A percentile compares a stretch with the other conserved stretches of the same genome.
Conservation (phyloP, 1,140 invertebrate genomes). For the Halictus rubicundus region DNA sequence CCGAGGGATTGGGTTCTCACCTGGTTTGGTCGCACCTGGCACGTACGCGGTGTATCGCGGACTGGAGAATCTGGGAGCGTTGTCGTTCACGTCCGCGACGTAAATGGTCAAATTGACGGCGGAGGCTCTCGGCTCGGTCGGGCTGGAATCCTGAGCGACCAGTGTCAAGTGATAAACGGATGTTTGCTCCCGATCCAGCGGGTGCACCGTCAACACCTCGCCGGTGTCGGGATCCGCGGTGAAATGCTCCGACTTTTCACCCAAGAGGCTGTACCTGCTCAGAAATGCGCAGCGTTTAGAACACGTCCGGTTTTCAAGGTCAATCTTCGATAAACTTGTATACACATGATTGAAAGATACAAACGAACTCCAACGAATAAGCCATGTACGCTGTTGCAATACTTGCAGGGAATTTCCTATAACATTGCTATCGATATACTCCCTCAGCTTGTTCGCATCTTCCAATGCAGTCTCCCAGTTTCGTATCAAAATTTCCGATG, state of each 20-base stretch:
- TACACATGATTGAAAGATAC: slow-evolving; percentile 99
- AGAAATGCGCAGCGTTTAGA: neutral
- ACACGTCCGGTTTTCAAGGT: no score
- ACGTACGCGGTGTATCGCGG: slow-evolving; percentile 88
- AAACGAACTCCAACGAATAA: slow-evolving; percentile 99
- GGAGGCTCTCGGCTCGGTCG: slow-evolving; percentile 88
- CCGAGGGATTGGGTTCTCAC: no score
- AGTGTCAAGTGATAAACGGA: slow-evolving; percentile 89
- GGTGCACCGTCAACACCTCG: slow-evolving; percentile 85
- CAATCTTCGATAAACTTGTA: no score
- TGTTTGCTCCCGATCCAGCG: slow-evolving; percentile 90
- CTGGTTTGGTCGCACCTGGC: slow-evolving; percentile 87
- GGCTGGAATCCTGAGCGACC: slow-evolving; percentile 92
- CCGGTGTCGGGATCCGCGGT: slow-evolving; percentile 88
- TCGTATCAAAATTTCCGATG: slow-evolving; percentile 98
- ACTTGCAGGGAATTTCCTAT: slow-evolving; percentile 91
- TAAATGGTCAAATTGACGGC: slow-evolving; percentile 90
- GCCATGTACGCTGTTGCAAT: slow-evolving; percentile 99
- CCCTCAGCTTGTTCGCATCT: slow-evolving; percentile 96
- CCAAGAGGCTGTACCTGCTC: slow-evolving; percentile 87
- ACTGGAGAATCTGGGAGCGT: slow-evolving; percentile 89
- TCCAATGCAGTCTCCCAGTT: slow-evolving; percentile 99
- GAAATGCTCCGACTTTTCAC: slow-evolving; percentile 90
- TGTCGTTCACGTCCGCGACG: slow-evolving; percentile 93
- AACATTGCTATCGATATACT: slow-evolving; percentile 96